Percentiles rank a stretch among this genome's conserved stretches.
Conservation (phyloP, 2,797 vertebrate genomes). For the Salmo trutta region DNA sequence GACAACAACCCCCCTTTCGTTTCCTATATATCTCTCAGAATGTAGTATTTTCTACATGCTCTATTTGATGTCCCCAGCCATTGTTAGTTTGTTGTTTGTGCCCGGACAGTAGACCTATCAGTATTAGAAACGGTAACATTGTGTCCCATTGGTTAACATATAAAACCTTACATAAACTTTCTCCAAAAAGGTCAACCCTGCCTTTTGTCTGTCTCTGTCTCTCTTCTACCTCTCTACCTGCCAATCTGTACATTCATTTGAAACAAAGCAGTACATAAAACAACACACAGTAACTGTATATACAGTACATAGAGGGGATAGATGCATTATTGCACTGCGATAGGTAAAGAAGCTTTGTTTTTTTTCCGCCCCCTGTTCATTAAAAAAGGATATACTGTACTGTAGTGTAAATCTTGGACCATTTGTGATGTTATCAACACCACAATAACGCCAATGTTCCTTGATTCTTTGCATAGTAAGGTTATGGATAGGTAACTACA, state of each 20-base stretch:
- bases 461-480: conserved; percentile 8
- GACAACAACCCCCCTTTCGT: conserved; percentile 12
- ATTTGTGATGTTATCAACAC: conserved; percentile 33
- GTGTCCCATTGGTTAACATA: not conserved
- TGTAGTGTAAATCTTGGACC: conserved; percentile 25
- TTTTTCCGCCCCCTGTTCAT: conserved; percentile 9
- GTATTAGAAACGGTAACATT: conserved; percentile 9
- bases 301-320: conserved; percentile 36
- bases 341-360: conserved; percentile 36
- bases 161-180: conserved; percentile 13
- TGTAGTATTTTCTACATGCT: conserved; percentile 17
- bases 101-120: conserved; percentile 14
- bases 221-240: conserved; percentile 25
- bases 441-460: conserved; percentile 12
- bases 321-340: conserved; percentile 64
- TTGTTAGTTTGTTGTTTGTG: conserved; percentile 19
- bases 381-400: conserved; percentile 37
- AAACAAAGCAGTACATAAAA: conserved; percentile 57
- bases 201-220: not conserved
- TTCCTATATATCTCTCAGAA: not conserved
- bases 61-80: not conserved
- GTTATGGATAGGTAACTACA: conserved; percentile 22
- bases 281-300: conserved; percentile 18
- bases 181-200: conserved; percentile 12
- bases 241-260: conserved; percentile 62